Conservation (phyloP, 1,140 invertebrate species). For the Stegodyphus mimosarum region DNA sequence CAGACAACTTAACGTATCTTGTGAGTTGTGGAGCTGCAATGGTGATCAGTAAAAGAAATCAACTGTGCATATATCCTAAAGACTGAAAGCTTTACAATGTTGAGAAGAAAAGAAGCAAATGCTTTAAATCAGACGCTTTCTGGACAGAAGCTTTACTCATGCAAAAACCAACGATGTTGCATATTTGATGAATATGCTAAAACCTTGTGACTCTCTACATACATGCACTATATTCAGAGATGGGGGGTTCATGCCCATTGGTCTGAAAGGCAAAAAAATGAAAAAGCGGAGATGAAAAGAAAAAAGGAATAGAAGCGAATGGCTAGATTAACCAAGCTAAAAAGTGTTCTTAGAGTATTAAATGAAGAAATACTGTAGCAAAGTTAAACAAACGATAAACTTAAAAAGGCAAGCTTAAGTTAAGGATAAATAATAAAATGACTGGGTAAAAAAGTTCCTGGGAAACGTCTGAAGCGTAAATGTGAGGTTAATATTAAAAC, state of each 20-base stretch:
- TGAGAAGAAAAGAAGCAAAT: slow-evolving; percentile 23
- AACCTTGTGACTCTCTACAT: slow-evolving; percentile 13
- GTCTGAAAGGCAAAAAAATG: slow-evolving; percentile 21
- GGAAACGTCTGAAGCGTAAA: slow-evolving; percentile 27
- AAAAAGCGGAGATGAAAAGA: not conserved
- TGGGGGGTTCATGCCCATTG: slow-evolving; percentile 27
- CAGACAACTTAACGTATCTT: no score
- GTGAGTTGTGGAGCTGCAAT: no score
- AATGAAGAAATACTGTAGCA: slow-evolving; percentile 50
- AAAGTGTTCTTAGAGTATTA: slow-evolving; percentile 50
- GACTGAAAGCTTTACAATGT: slow-evolving; percentile 24
- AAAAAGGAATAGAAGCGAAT: slow-evolving; percentile 1
- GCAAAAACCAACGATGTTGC: slow-evolving; percentile 49
- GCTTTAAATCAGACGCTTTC: slow-evolving; percentile 17
- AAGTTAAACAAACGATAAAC: slow-evolving; percentile 43
- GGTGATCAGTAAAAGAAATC: slow-evolving; percentile 15
- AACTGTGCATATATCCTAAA: slow-evolving; percentile 15
- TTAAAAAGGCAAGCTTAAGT: slow-evolving; percentile 33
- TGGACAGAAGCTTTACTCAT: slow-evolving; percentile 15
- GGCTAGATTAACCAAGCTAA: slow-evolving; percentile 37
- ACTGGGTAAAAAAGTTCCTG: slow-evolving; percentile 14
- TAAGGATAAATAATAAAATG: slow-evolving; percentile 27
- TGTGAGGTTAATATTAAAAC: slow-evolving; percentile 60
- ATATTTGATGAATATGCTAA: slow-evolving; percentile 59
- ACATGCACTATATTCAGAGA: slow-evolving; percentile 21